phyloP scores from a whole-genome alignment of 2,113 vertebrate species.

The Plecotus auritus region DNA sequence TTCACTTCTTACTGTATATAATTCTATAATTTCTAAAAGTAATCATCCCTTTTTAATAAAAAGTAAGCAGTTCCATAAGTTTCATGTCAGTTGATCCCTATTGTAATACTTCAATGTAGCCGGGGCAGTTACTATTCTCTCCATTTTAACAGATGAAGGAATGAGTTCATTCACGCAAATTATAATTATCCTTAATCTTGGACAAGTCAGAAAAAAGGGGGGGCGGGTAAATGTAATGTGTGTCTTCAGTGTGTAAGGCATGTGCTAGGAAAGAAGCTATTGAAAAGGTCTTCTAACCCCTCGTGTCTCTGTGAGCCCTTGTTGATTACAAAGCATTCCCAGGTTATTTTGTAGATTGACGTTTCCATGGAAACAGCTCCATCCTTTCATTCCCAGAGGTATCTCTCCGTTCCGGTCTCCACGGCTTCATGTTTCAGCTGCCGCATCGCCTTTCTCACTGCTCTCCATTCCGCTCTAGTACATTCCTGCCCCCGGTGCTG shows the following conservation, averaged over 20 bases:
- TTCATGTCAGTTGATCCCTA: neutral
- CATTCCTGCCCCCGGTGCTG: neutral
- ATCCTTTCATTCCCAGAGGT: neutral
- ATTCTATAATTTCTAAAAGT: neutral
- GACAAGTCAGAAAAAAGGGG: neutral
- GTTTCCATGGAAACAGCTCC: neutral
- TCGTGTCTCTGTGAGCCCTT: neutral
- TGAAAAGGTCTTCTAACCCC: neutral
- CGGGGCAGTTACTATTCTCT: neutral
- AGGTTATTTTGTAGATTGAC: neutral
- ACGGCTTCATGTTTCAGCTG: neutral
- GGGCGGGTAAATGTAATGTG: neutral
- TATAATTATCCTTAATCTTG: slow-evolving; percentile 2
- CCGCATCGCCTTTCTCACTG: neutral
- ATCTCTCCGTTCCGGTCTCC: neutral
- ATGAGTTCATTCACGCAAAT: neutral
- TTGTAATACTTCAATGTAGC: neutral
- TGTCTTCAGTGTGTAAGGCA: neutral
- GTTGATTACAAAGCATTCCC: neutral
- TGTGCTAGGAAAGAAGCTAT: neutral
- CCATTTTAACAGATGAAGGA: slow-evolving; percentile 6
- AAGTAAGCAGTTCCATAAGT: neutral
- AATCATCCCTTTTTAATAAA: neutral
- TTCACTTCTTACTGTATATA: neutral
- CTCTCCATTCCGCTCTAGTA: fast-evolving